Conservation (phyloP, 2,113 vertebrate genomes). For the Mola mola region DNA sequence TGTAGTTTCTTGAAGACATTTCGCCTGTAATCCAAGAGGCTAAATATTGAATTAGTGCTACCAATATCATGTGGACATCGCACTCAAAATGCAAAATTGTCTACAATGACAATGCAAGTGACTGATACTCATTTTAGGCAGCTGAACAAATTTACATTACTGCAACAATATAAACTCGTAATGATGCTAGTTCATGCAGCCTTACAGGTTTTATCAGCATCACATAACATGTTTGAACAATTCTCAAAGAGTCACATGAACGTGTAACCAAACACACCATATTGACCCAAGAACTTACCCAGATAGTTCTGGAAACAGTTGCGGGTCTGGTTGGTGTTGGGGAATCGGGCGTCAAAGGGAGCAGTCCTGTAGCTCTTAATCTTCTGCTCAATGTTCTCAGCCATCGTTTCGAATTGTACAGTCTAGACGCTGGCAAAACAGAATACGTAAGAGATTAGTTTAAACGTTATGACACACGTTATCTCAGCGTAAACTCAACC, state of each 20-base stretch:
- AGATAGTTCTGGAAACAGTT: constrained; percentile 88
- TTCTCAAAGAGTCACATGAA: neutral
- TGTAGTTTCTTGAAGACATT: too few relatives aligned
- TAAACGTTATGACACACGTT: neutral
- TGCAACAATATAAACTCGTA: neutral
- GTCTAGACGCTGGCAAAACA: neutral
- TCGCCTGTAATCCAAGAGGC: too few relatives aligned
- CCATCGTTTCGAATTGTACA: constrained; percentile 60
- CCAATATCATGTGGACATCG: too few relatives aligned
- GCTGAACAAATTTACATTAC: neutral
- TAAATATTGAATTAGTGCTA: too few relatives aligned
- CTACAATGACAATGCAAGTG: too few relatives aligned
- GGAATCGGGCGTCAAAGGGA: constrained; percentile 86
- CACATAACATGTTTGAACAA: neutral
- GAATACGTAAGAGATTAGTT: neutral
- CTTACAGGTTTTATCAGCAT: neutral
- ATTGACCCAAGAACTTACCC: constrained; percentile 66
- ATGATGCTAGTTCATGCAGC: neutral
- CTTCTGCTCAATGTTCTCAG: constrained; percentile 77
- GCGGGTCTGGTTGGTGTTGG: constrained; percentile 87
- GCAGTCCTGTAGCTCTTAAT: constrained; percentile 83
- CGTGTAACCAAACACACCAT: too few relatives aligned
- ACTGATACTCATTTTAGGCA: too few relatives aligned
- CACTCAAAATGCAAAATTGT: too few relatives aligned
- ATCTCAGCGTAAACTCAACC: neutral